phyloP scores from a whole-genome alignment of 1,140 invertebrate genomes.

The Diploscapter pachys region DNA sequence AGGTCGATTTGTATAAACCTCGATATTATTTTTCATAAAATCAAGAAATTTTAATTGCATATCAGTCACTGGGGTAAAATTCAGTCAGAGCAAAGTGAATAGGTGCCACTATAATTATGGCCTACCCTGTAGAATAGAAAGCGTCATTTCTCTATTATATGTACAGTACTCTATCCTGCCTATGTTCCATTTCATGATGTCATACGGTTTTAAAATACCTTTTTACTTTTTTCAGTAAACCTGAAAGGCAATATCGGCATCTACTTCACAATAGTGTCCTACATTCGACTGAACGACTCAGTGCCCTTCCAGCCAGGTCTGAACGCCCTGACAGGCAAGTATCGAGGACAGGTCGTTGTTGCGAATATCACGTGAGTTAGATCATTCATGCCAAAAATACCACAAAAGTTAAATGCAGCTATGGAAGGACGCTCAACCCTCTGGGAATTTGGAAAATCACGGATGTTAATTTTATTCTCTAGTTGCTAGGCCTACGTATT shows the following conservation, averaged over 20 bases:
- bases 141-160: too few relatives aligned
- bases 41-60: too few relatives aligned
- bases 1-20: too few relatives aligned
- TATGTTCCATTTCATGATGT: too few relatives aligned
- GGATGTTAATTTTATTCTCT: constrained; percentile 5
- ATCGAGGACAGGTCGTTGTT: constrained; percentile 15
- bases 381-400: constrained; percentile 1
- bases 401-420: constrained; percentile 1
- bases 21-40: too few relatives aligned
- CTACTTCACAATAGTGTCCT: constrained; percentile 33
- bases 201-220: too few relatives aligned
- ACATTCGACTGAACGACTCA: constrained; percentile 7
- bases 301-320: constrained; percentile 13
- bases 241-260: constrained; percentile 20
- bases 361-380: constrained; percentile 17
- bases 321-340: constrained; percentile 7
- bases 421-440: constrained; percentile 10
- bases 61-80: too few relatives aligned
- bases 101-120: too few relatives aligned
- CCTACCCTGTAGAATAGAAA: too few relatives aligned
- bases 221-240: constrained; percentile 17
- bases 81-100: too few relatives aligned
- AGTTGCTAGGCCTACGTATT: neutral
- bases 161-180: too few relatives aligned
- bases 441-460: constrained; percentile 11